Evolutionary conservation across 2,888 invertebrate genomes (phyloP).

Genomic region (Drosophila formosana): DNA sequence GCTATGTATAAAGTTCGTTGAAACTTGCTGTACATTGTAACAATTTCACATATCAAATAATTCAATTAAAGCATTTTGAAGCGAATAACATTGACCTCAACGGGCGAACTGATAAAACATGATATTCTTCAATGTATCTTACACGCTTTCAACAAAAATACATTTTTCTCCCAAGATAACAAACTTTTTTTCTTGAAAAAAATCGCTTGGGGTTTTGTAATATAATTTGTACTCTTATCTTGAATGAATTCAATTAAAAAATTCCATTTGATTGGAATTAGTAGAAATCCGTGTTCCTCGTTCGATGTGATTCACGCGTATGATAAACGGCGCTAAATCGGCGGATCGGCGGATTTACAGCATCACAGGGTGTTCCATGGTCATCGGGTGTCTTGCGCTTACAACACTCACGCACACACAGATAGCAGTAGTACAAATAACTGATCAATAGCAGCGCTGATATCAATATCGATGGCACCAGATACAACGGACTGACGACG

Average conservation of each 20-base stretch:
- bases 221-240: constrained; percentile 19
- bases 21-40: constrained; percentile 1
- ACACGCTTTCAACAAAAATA: constrained; percentile 1
- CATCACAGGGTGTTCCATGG: not conserved
- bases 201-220: not conserved
- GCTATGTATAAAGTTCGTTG: constrained; percentile 5
- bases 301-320: constrained; percentile 16
- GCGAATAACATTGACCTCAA: not conserved
- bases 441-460: constrained; percentile 16
- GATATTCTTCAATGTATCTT: not conserved
- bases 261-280: constrained; percentile 6
- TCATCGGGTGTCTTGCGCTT: not conserved
- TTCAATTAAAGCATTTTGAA: not conserved
- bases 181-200: not conserved
- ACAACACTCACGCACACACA: constrained; percentile 34
- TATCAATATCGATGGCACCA: constrained; percentile 24
- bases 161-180: constrained; percentile 1
- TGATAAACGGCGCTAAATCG: not conserved
- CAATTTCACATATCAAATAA: constrained; percentile 4
- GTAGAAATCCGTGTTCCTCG: constrained; percentile 17
- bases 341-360: constrained; percentile 1
- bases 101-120: constrained; percentile 1
- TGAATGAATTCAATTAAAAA: not conserved
- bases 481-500: constrained; percentile 19
- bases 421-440: constrained; percentile 43